These are phyloP conservation scores for Amiota minor DNA, from an alignment of 2,888 invertebrate genomes.

Conservation along the genomic window DNA sequence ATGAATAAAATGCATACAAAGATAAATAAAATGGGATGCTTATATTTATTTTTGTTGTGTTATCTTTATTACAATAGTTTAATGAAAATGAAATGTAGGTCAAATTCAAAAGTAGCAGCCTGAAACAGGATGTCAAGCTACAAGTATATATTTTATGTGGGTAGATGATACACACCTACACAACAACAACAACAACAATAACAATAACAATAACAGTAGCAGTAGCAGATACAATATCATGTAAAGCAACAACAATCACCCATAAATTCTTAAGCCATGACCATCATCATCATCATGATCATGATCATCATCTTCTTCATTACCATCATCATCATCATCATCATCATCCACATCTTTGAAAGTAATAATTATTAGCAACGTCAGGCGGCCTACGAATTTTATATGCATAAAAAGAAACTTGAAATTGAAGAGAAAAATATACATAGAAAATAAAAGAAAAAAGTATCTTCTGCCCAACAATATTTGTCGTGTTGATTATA, in stretches of 20 bases:
- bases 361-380: background rate
- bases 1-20: background rate
- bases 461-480: background rate
- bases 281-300: background rate
- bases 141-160: background rate
- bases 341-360: background rate
- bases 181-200: constrained; percentile 28
- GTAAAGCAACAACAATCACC: constrained; percentile 28
- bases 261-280: constrained; percentile 11
- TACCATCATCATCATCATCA: background rate
- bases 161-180: constrained; percentile 3
- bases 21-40: background rate
- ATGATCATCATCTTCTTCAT: background rate
- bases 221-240: background rate
- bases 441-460: background rate
- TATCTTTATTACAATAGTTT: too few relatives aligned
- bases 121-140: constrained; percentile 9
- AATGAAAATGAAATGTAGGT: constrained; percentile 5
- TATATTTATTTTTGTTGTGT: background rate
- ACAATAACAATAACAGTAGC: background rate
- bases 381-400: background rate
- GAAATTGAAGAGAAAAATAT: too few relatives aligned
- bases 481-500: background rate
- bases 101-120: background rate
- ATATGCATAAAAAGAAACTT: background rate